Evolutionary conservation across 2,797 vertebrate genomes (phyloP).

Genomic region (Pseudocheirus occidentalis): DNA sequence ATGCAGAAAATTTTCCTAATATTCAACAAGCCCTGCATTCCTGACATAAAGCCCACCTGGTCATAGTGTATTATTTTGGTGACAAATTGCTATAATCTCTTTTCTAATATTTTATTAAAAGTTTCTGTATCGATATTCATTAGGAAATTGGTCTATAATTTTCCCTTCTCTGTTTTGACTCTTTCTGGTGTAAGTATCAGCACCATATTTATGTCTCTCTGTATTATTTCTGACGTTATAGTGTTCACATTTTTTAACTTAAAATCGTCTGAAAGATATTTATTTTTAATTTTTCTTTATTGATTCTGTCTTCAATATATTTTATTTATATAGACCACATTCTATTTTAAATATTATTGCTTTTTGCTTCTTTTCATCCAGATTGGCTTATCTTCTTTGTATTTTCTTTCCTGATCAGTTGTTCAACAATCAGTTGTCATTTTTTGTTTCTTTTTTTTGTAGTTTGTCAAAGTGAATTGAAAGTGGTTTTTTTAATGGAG

Average conservation of each 20-base stretch:
- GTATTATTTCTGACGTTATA: neutral
- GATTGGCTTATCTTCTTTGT: neutral
- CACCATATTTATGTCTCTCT: neutral
- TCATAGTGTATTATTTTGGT: too few species aligned
- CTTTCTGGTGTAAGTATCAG: too few species aligned
- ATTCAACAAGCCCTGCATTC: too few species aligned
- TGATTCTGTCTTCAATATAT: neutral
- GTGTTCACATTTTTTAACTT: neutral
- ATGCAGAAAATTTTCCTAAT: too few species aligned
- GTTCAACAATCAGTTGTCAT: too few species aligned
- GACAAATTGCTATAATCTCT: too few species aligned
- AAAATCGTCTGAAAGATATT: neutral
- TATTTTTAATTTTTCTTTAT: neutral
- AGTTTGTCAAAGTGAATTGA: neutral
- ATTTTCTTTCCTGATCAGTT: neutral
- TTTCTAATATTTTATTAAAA: too few species aligned
- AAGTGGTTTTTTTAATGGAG: neutral
- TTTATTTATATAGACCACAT: neutral
- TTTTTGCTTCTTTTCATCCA: neutral
- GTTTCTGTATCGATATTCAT: too few species aligned
- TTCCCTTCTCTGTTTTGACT: too few species aligned
- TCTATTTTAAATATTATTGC: neutral
- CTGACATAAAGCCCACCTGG: too few species aligned
- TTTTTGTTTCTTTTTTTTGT: neutral
- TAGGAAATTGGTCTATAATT: too few species aligned